Evolutionary conservation across 2,888 invertebrate species (phyloP), one percentile per base, ranked within the genome.

Genomic region (Octodonta nipae): DNA sequence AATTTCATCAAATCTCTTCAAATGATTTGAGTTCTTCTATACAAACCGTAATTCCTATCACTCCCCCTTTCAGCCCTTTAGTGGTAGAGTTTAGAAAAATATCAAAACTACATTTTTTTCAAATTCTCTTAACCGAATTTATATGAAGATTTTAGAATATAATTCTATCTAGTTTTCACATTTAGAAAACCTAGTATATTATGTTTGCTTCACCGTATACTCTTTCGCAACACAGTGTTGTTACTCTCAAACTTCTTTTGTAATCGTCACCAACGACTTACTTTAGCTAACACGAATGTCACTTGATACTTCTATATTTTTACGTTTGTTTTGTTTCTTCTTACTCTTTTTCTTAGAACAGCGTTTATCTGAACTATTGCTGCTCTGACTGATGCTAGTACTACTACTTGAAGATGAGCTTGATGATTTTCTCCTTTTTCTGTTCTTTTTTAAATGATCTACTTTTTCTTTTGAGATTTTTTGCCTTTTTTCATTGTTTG

Each of bases 221-320:
- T 50, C 73, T 72, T 77, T 67, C 13, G 89, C 67, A 30, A 78
- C 70, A 60, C 73, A 86, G 57, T 89, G 89, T 39, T 78, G 71
- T 50, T 83, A 80, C 46, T 91, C 87, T 82, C 88, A 92, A 57
- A 91, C 85, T 54, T 88, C 87, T 56, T 87, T 89, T 7, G 89
- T 88, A 80, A 91, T 88, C 2, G 91, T 91, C 7, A 82, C 81
- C 76, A 86, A 78, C 1, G 75, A 71, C 61, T 75, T 80, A 8
- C 73, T 68, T 50, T 67, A 54, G 51, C 71, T 68, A 57, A 60
- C 13, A 37, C 64, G 61, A 35, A 65, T 56, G 47, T 67, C 64
- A 32, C 46, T 37, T 11, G 55, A 44, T 13, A 43, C 37, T 24
- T 49, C 49, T 36, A 66, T 46, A 63, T 45, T 58, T 65, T 49